Conservation (phyloP, 1,140 invertebrate genomes). For the Temnothorax nylanderi region DNA sequence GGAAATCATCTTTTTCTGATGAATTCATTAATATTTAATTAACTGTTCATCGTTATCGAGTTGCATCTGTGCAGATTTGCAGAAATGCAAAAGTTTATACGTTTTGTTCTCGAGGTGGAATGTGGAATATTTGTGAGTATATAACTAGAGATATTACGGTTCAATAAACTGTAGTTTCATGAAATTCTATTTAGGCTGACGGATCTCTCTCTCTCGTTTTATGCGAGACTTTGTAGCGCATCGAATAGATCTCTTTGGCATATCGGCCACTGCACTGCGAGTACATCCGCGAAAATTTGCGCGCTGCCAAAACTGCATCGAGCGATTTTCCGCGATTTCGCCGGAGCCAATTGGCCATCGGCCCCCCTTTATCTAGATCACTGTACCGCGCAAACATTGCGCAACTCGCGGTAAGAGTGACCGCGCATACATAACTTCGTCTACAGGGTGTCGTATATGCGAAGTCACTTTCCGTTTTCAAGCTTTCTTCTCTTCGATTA, state of each 20-base stretch:
- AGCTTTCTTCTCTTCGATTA: background rate
- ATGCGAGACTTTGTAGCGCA: background rate
- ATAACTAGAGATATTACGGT: background rate
- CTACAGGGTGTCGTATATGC: background rate
- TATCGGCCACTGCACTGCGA: slow-evolving; percentile 13
- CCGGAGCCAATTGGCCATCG: slow-evolving; percentile 63
- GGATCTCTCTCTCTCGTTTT: background rate
- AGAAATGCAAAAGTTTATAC: background rate
- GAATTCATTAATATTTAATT: background rate
- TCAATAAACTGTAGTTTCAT: slow-evolving; percentile 23
- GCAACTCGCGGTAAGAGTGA: slow-evolving; percentile 17
- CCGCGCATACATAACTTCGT: slow-evolving; percentile 17
- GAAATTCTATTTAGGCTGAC: background rate
- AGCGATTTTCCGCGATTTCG: slow-evolving; percentile 68
- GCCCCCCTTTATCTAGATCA: slow-evolving; percentile 66
- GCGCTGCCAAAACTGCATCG: slow-evolving; percentile 52
- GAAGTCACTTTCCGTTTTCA: background rate
- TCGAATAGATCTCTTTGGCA: background rate
- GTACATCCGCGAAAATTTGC: slow-evolving; percentile 23
- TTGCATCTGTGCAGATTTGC: background rate
- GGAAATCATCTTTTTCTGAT: background rate
- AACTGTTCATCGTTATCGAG: background rate
- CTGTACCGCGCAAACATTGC: slow-evolving; percentile 66
- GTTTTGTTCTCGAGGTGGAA: background rate
- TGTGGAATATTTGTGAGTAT: background rate